Conservation (phyloP, 1,140 invertebrate genomes). For the Drosophila willistoni region DNA sequence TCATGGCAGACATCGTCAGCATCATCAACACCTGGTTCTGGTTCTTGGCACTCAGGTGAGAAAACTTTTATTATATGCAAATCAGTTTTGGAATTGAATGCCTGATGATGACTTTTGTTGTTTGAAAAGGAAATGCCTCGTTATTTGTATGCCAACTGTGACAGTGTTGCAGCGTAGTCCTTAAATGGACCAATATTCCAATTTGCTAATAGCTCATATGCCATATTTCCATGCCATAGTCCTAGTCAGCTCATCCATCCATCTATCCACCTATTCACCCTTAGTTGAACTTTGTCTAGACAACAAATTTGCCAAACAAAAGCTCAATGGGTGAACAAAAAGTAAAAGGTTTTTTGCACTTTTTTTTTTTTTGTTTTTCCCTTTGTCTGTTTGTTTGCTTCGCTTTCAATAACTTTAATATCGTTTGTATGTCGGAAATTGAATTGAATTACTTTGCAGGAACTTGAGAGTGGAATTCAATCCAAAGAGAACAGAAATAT, state of each 20-base stretch:
- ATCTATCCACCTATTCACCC: neutral
- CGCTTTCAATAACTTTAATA: constrained; percentile 73
- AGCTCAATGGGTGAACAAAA: constrained; percentile 32
- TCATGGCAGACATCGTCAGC: constrained; percentile 13
- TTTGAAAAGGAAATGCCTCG: constrained; percentile 27
- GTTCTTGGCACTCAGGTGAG: constrained; percentile 27
- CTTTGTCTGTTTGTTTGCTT: constrained; percentile 53
- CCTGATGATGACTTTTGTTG: constrained; percentile 43
- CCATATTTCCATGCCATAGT: constrained; percentile 53
- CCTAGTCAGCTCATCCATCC: neutral
- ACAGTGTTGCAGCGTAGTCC: constrained; percentile 19
- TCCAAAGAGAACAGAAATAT: neutral
- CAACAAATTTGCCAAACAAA: constrained; percentile 61
- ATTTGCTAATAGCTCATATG: constrained; percentile 70
- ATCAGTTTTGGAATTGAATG: constrained; percentile 46
- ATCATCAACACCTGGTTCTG: neutral
- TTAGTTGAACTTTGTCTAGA: constrained; percentile 50
- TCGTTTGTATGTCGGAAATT: constrained; percentile 51
- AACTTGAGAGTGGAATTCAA: constrained; percentile 42
- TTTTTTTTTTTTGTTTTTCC: constrained; percentile 26
- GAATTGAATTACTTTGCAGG: constrained; percentile 67
- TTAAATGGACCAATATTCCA: constrained; percentile 58
- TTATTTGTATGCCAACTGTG: constrained; percentile 38
- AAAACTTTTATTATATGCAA: constrained; percentile 68
- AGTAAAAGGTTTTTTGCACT: constrained; percentile 63